phyloP scores from a whole-genome alignment of 2,797 vertebrate genomes.

The Pyrrhura leucotis region DNA sequence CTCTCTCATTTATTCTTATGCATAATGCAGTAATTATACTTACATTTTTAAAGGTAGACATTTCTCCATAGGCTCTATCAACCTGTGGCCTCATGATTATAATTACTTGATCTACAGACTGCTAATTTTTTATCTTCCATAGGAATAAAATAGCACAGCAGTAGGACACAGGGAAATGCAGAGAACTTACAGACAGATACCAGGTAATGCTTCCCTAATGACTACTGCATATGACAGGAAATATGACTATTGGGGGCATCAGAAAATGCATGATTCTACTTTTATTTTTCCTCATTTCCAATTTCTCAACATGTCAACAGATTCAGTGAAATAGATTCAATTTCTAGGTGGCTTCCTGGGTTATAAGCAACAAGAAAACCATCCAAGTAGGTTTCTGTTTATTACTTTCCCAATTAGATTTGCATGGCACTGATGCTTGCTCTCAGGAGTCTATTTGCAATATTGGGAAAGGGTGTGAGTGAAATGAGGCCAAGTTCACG shows the following conservation, averaged over 20 bases:
- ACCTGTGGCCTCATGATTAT: conserved; percentile 52
- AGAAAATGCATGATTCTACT: neutral
- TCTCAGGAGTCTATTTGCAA: conserved; percentile 55
- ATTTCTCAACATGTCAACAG: conserved; percentile 42
- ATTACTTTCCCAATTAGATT: conserved; percentile 74
- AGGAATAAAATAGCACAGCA: conserved; percentile 52
- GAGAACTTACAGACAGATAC: neutral
- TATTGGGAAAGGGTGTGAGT: conserved; percentile 58
- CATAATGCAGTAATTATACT: conserved; percentile 62
- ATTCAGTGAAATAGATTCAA: conserved; percentile 48
- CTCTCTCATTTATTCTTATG: conserved; percentile 35
- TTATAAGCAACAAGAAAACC: conserved; percentile 53
- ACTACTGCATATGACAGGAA: neutral
- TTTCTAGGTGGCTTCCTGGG: conserved; percentile 60
- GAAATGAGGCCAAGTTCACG: conserved; percentile 54
- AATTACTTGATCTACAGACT: conserved; percentile 67
- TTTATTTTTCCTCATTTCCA: neutral
- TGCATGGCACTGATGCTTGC: conserved; percentile 58
- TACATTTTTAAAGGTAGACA: conserved; percentile 66
- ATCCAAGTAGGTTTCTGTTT: conserved; percentile 58
- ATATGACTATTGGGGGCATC: neutral
- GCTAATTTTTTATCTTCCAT: conserved; percentile 54
- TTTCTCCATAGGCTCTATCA: conserved; percentile 69
- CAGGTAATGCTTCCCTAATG: neutral
- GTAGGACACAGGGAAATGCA: neutral